Base-by-base conservation (phyloP, 2,113 vertebrate species). In the Sprattus sprattus region DNA sequence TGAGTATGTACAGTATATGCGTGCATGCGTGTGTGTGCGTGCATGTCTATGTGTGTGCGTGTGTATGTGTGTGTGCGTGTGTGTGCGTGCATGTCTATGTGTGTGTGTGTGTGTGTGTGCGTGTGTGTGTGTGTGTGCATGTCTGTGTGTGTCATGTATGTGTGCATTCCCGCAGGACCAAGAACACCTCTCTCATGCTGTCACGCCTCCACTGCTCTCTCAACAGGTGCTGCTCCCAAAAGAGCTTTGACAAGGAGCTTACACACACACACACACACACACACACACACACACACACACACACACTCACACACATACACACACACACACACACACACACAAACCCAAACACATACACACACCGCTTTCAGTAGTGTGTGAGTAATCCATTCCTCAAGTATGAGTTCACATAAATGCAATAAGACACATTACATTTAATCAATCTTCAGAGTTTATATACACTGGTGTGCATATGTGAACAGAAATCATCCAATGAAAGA, bases 201-300 rank as follows among this genome's bases (percentile, higher is more conserved):
- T 84, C 82, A 88, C 87, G 85, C 87, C 84, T 75, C 64, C 60
- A 85, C 52, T 52, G 4, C 83, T 83, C 81, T 81, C 64, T 75
- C 84, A 71, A 81, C 85, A 85, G 86, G 85, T 85, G 81, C 75
- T 84, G 87, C 86, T 85, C 83, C 85, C 81, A 50, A 85, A 50
- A 81, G 32, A 49, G 39, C 39, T 39, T 39, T 39, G 84, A 10
- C 87, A 71, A 88, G 45, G 60, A 6, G 44, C 22, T 50, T 64
- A 46, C 88, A 82, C 60, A 82, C 32, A 84, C 46, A 78, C 80
- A 84, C n/a, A 28, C 67, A 67, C 88, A 54, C 82, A 85, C 39
- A 85, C 49, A 81, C 81, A 82, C 83, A 85, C 45, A 82, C 45
- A 54, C 45, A 25, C 82, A 80, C 52, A 64, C 80, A 71, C 44